Evolutionary conservation across 2,888 invertebrate species (phyloP), one percentile per base, ranked within the genome.

Genomic region (Aelia acuminata): DNA sequence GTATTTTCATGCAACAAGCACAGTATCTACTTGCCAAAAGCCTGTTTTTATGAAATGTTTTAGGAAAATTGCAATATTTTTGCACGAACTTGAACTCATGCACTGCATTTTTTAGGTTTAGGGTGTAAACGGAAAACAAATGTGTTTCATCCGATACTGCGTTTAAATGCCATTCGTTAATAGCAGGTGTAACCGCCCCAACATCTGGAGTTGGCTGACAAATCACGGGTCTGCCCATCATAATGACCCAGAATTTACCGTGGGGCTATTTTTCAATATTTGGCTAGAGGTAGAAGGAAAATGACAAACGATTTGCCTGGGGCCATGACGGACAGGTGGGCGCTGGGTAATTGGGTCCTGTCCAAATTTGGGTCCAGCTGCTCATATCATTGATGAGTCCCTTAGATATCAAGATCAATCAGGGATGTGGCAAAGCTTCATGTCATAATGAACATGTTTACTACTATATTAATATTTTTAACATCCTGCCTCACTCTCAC

Each of bases 251-350:
- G 80, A 43, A 80, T 80, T 43, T 43, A n/a, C 80, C 63, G 63
- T n/a, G 43, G 11, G 80, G 39, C 80, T 80, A 80, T 80, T 80
- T 80, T 80, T 80, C 80, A 80, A 35, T 70, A 70, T n/a, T n/a
- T n/a, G n/a, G n/a, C n/a, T n/a, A n/a, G 18, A 35, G 15, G 10
- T 35, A 70, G 63, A 35, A 35, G 1, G 13, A 3, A 1, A 35
- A 70, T 70, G 63, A 70, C 35, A 70, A 70, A 70, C 63, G 63
- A 35, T 7, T 70, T 10, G 31, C 7, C 18, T 0, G 63, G 35
- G 20, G 1, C 57, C 63, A 11, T 31, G 63, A 35, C 31, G 26
- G 63, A 70, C 63, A 70, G 63, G 63, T 70, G 63, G 63, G 31
- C 35, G 63, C 18, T 35, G 63, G 63, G 35, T 70, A 31, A 35